Evolutionary conservation across 2,888 invertebrate species (phyloP).

Genomic region (Lysandra bellargus): DNA sequence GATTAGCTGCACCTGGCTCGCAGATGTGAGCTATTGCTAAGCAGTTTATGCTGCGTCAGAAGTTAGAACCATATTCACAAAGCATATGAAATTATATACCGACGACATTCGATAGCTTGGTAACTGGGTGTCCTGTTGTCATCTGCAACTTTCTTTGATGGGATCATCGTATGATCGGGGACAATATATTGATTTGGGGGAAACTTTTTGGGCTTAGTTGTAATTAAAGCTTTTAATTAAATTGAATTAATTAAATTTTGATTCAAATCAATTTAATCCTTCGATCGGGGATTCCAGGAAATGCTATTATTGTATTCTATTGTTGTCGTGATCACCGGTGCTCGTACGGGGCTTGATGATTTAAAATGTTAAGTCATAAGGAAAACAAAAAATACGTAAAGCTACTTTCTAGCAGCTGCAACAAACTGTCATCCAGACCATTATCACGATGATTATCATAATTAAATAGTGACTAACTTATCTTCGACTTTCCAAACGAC

Average conservation of each 20-base stretch:
- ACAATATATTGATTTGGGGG: not conserved
- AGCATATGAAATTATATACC: constrained; percentile 9
- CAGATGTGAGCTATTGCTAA: constrained; percentile 54
- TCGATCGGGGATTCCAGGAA: too few species aligned
- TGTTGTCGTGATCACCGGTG: too few species aligned
- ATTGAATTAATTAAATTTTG: not conserved
- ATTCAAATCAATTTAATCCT: not conserved
- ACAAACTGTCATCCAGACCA: not conserved
- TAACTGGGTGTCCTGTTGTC: not conserved
- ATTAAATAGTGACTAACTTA: not conserved
- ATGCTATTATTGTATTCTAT: too few species aligned
- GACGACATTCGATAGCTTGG: constrained; percentile 4
- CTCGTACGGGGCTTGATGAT: too few species aligned
- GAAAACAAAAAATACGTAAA: not conserved
- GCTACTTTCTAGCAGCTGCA: not conserved
- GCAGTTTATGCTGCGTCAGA: constrained; percentile 57
- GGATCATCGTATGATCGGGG: not conserved
- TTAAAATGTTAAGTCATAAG: not conserved
- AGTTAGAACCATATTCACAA: constrained; percentile 38
- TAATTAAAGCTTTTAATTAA: not conserved
- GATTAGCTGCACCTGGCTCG: constrained; percentile 60
- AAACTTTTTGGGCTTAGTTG: not conserved
- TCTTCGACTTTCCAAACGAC: not conserved
- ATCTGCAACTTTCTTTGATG: constrained; percentile 1
- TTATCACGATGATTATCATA: not conserved